phyloP scores from a whole-genome alignment of 2,113 vertebrate species.

The Austrofundulus limnaeus region DNA sequence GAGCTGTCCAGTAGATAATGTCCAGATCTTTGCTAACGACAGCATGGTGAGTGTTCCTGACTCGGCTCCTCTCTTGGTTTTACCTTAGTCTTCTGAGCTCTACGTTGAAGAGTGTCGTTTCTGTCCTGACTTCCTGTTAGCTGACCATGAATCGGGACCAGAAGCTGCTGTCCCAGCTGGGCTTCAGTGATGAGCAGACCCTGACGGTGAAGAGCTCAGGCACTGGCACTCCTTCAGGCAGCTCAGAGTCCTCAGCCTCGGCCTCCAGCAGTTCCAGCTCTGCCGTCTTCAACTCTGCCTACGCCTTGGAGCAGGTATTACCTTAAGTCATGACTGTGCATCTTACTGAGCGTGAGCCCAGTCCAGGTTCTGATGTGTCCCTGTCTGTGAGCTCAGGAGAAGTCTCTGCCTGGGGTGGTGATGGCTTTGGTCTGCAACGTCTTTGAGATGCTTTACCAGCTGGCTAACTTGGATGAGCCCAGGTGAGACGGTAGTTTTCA shows the following conservation, averaged over 20 bases:
- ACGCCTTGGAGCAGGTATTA: slow-evolving; percentile 90
- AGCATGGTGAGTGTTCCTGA: slow-evolving; percentile 85
- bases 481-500: slow-evolving; percentile 74
- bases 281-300: slow-evolving; percentile 87
- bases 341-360: neutral
- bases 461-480: slow-evolving; percentile 95
- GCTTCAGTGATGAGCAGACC: slow-evolving; percentile 93
- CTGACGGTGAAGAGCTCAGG: slow-evolving; percentile 95
- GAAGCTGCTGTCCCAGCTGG: slow-evolving; percentile 95
- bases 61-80: neutral
- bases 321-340: neutral
- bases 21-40: slow-evolving; percentile 98
- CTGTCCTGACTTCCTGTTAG: slow-evolving; percentile 64
- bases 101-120: too few relatives aligned
- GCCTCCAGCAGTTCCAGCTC: slow-evolving; percentile 90
- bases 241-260: slow-evolving; percentile 91
- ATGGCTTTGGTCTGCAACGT: slow-evolving; percentile 98
- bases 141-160: slow-evolving; percentile 98
- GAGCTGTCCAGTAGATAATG: slow-evolving; percentile 94
- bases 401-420: slow-evolving; percentile 95
- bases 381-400: slow-evolving; percentile 88
- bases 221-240: slow-evolving; percentile 93
- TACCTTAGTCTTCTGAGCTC: neutral
- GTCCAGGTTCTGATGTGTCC: slow-evolving; percentile 21
- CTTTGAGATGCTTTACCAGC: slow-evolving; percentile 98